These are phyloP conservation scores for Globodera rostochiensis DNA, from an alignment of 1,140 invertebrate species.

Conservation along the genomic window DNA sequence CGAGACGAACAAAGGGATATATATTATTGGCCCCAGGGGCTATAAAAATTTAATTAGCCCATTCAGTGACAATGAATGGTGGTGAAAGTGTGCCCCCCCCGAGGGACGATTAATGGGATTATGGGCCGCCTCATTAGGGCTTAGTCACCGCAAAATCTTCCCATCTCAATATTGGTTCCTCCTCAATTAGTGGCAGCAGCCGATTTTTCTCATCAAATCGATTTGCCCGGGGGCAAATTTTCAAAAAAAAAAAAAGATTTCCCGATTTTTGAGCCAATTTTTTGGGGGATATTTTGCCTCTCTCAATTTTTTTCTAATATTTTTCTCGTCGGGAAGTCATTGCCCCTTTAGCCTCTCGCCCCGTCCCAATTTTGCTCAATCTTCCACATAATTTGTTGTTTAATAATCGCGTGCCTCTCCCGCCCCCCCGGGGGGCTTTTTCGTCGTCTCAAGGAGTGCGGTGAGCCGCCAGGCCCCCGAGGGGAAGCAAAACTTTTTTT, in stretches of 20 bases:
- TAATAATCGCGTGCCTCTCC: slow-evolving; percentile 4
- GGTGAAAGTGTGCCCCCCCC: background rate
- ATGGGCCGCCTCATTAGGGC: slow-evolving; percentile 1
- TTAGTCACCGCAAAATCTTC: background rate
- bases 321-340: slow-evolving; percentile 10
- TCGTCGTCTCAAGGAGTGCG: background rate
- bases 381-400: slow-evolving; percentile 14
- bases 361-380: slow-evolving; percentile 6
- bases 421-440: background rate
- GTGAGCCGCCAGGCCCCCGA: background rate
- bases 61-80: slow-evolving; percentile 1
- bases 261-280: background rate
- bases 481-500: background rate
- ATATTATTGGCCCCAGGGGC: background rate
- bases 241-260: background rate
- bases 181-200: background rate
- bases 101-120: background rate
- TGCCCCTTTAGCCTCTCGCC: background rate
- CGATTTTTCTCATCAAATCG: background rate
- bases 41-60: slow-evolving; percentile 5
- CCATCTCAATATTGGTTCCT: background rate
- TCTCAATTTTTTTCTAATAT: background rate
- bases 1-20: background rate
- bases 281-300: background rate
- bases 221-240: background rate